Evolutionary conservation across 2,888 invertebrate genomes (phyloP), one percentile per base, ranked within the genome.

Genomic region (Napeogenes sylphis): DNA sequence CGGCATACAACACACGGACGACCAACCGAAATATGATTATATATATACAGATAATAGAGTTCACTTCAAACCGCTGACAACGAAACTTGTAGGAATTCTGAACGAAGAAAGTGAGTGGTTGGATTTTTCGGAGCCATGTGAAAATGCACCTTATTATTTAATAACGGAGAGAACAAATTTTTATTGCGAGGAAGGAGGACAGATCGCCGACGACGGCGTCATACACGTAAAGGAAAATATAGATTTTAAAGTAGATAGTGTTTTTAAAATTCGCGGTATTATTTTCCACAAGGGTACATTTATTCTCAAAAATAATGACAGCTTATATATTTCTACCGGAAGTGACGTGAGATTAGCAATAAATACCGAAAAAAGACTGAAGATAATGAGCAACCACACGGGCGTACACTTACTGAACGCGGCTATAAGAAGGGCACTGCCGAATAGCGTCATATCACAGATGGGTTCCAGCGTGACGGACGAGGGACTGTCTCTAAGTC

Each of bases 181-280:
- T 79, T 97, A 95, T 80, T 92, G 93, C 68, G 94, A 94, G 78
- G 94, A 95, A 62, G 97, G 96, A 4, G 97, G 97, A 0, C 97
- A 97, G 77, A 82, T 90, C 2, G 88, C 92, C 0, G 97, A 97
- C 73, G 86, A 78, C 35, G 97, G 97, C 8, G 73, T 76, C 6
- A 84, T 83, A 56, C 84, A 93, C 56, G 71, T 87, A 30, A 90
- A 92, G 47, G 77, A 90, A 59, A 78, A 87, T 8, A 72, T 85
- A 0, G 72, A 80, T 45, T 91, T 95, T 63, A 84, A 91, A 69
- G 92, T 97, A 0, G 81, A 91, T 2, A 87, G 91, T 72, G 93
- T 94, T 0, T 90, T 91, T 65, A 92, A 93, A 80, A 83, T 94
- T 32, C 92, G 94, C 66, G 93, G 93, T 59, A 94, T 94, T 76